Percentiles rank a stretch among this genome's conserved stretches.
These are phyloP conservation scores for Hemitrygon akajei DNA, from an alignment of 2,797 vertebrate genomes.

Conservation along the genomic window DNA sequence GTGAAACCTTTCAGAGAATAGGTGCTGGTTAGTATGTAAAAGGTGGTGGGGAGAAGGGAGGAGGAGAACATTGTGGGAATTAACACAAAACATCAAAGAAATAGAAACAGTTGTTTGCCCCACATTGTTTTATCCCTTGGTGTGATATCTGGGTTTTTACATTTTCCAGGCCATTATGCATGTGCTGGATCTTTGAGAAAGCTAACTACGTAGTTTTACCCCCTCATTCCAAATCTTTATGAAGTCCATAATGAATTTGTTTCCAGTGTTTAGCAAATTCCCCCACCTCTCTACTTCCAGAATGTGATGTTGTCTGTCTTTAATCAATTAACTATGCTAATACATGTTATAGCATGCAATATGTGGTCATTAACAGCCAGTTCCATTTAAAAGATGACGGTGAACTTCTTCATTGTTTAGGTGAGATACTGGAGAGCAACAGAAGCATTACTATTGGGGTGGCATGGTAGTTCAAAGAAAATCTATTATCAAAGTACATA, in stretches of 20 bases:
- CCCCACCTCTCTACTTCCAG: background rate
- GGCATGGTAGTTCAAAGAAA: too few species aligned
- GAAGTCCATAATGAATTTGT: background rate
- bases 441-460: too few species aligned
- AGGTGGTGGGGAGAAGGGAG: background rate
- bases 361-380: background rate
- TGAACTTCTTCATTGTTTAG: background rate
- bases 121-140: background rate
- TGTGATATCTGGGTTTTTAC: background rate
- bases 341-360: background rate
- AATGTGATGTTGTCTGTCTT: background rate
- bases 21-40: background rate
- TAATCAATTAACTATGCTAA: background rate
- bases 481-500: too few species aligned
- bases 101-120: background rate
- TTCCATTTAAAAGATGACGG: background rate
- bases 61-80: background rate
- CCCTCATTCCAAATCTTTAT: background rate
- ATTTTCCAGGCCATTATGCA: background rate
- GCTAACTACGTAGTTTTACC: background rate
- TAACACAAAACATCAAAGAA: background rate
- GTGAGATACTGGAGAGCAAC: background rate
- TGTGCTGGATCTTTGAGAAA: background rate
- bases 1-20: too few species aligned
- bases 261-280: background rate